These are phyloP conservation scores for Plebejus argus DNA, from an alignment of 2,888 invertebrate genomes.

Conservation along the genomic window DNA sequence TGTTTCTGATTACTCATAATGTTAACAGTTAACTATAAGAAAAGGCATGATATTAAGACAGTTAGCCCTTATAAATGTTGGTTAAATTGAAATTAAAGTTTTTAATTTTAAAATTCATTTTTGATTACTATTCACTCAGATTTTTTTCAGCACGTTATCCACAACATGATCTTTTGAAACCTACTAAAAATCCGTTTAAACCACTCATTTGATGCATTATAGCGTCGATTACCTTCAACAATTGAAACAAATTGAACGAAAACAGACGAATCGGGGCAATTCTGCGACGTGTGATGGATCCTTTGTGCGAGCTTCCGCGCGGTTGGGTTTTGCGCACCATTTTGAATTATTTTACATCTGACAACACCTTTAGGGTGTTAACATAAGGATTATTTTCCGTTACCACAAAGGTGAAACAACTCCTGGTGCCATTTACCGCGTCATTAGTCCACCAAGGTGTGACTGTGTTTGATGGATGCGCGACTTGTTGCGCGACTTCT, in stretches of 20 bases:
- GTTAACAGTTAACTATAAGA: too few species aligned
- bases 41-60: too few species aligned
- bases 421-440: conserved; percentile 77
- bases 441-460: conserved; percentile 77
- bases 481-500: conserved; percentile 68
- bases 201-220: not conserved
- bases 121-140: too few species aligned
- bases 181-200: not conserved
- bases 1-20: too few species aligned
- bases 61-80: too few species aligned
- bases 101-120: too few species aligned
- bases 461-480: conserved; percentile 77
- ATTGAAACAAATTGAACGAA: conserved; percentile 36
- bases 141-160: too few species aligned
- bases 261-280: conserved; percentile 34
- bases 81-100: too few species aligned
- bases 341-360: not conserved
- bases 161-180: too few species aligned
- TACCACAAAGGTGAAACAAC: not conserved
- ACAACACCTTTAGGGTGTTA: not conserved
- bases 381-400: not conserved
- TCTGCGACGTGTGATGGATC: conserved; percentile 72
- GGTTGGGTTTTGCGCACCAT: conserved; percentile 62
- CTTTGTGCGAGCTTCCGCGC: conserved; percentile 73
- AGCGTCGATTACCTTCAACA: not conserved